phyloP scores from a whole-genome alignment of 2,113 vertebrate genomes.

The Silurus glanis region DNA sequence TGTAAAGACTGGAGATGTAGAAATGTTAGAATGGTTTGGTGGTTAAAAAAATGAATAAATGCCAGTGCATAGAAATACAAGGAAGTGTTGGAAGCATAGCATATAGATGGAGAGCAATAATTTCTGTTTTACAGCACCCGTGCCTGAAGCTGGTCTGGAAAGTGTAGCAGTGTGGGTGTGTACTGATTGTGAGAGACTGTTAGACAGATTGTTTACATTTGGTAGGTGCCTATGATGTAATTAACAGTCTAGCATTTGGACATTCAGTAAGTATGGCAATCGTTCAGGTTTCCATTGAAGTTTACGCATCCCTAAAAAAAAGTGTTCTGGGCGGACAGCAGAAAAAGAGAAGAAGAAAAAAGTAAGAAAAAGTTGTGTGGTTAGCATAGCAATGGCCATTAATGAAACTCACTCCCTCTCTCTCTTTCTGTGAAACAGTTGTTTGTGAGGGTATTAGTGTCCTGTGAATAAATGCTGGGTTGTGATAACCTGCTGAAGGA shows the following conservation, averaged over 20 bases:
- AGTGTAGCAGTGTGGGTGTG: neutral
- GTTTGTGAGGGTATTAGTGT: neutral
- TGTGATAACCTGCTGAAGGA: neutral
- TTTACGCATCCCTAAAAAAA: neutral
- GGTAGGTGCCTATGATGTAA: neutral
- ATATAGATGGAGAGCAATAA: neutral
- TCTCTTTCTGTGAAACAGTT: neutral
- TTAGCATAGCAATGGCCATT: neutral
- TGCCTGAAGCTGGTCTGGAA: neutral
- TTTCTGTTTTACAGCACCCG: neutral
- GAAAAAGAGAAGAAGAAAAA: neutral
- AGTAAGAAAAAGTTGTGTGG: too few species aligned
- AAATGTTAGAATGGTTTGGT: neutral
- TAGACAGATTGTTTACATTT: too few species aligned
- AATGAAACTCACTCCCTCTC: neutral
- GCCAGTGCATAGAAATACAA: neutral
- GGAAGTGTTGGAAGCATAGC: neutral
- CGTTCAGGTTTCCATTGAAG: neutral
- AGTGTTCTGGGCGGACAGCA: neutral
- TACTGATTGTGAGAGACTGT: neutral
- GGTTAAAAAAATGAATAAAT: neutral
- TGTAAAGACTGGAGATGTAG: neutral
- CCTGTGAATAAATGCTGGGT: neutral
- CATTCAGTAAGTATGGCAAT: neutral
- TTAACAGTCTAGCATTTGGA: neutral